A percentile compares a stretch with the other conserved stretches of the same genome.
Conservation (phyloP, 2,797 vertebrate genomes). For the Holocentrus rufus region DNA sequence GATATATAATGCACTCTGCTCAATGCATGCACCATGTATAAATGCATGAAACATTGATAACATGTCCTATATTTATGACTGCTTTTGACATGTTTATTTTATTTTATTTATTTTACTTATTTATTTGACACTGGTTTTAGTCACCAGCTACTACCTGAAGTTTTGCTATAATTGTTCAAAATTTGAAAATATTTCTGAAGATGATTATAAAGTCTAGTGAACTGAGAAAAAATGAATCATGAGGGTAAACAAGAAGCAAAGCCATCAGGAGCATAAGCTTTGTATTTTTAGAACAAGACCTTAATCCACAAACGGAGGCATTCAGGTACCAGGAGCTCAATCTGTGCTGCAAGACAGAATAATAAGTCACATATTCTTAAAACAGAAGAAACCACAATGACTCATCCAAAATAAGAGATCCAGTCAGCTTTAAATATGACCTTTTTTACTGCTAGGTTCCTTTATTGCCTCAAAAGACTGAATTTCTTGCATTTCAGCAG, state of each 20-base stretch:
- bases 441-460: too few species aligned
- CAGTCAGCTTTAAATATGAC: not conserved
- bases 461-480: not conserved
- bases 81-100: too few species aligned
- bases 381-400: not conserved
- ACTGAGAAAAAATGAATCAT: not conserved
- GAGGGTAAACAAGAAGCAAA: not conserved
- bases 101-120: too few species aligned
- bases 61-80: slow-evolving; percentile 18
- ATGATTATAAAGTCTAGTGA: not conserved
- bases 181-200: not conserved
- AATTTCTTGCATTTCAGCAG: not conserved
- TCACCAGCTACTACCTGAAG: too few species aligned
- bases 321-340: not conserved
- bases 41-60: slow-evolving; percentile 47
- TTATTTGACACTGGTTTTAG: too few species aligned
- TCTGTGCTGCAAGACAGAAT: not conserved
- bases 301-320: slow-evolving; percentile 6
- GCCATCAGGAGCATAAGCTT: not conserved
- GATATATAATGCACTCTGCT: slow-evolving; percentile 40
- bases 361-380: not conserved
- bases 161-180: slow-evolving; percentile 1
- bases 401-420: not conserved
- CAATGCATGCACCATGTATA: slow-evolving; percentile 30
- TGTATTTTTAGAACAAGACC: slow-evolving; percentile 18